A percentile compares a stretch with the other conserved stretches of the same genome.
Conservation (phyloP, 1,140 invertebrate genomes). For the Sarcophaga peregrina region DNA sequence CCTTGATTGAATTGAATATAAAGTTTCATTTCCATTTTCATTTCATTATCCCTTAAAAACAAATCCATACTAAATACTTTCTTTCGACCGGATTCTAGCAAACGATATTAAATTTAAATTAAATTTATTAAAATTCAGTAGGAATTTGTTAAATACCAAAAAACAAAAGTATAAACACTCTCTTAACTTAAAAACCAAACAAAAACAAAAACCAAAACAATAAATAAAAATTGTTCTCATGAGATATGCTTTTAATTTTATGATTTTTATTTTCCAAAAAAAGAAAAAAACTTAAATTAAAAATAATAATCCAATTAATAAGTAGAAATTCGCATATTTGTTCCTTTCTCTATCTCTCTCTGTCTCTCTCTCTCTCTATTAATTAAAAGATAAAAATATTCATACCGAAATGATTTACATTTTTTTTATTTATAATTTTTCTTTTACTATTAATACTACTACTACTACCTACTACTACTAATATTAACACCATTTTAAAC, state of each 20-base stretch:
- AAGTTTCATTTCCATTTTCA: too few species aligned
- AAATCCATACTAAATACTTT: too few species aligned
- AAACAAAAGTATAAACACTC: neutral
- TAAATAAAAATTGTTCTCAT: neutral
- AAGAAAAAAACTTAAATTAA: neutral
- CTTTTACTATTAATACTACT: too few species aligned
- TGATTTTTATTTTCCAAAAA: neutral
- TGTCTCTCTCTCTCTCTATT: neutral
- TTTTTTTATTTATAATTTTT: neutral
- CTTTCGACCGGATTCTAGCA: too few species aligned
- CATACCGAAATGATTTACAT: neutral
- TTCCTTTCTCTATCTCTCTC: neutral
- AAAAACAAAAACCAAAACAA: neutral
- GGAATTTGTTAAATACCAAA: constrained; percentile 20
- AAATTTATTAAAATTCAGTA: constrained; percentile 17
- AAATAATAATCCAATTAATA: too few species aligned
- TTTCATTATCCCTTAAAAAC: too few species aligned
- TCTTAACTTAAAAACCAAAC: neutral
- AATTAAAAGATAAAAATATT: neutral
- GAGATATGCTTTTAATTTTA: neutral
- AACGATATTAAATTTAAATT: neutral
- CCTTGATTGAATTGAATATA: too few species aligned
- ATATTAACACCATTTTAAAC: constrained; percentile 13
- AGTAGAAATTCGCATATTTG: constrained; percentile 17
- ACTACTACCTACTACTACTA: neutral